These are phyloP conservation scores for Tympanoctomys barrerae DNA, from an alignment of 2,797 vertebrate genomes.

Conservation along the genomic window DNA sequence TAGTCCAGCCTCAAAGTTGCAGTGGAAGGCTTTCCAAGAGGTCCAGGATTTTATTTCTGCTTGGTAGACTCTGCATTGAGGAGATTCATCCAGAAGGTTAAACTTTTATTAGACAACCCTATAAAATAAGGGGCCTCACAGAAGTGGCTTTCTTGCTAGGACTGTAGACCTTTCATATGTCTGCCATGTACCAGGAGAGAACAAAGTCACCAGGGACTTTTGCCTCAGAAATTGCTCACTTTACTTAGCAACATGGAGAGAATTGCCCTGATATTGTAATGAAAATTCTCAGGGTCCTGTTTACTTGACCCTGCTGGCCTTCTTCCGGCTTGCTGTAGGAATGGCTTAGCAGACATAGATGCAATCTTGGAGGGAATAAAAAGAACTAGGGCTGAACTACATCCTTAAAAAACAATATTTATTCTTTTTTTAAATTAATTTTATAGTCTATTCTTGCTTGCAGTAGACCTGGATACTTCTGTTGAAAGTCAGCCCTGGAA, in stretches of 20 bases:
- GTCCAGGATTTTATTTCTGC: not conserved
- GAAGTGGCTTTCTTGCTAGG: not conserved
- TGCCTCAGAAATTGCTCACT: not conserved
- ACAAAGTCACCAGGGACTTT: slow-evolving; percentile 14
- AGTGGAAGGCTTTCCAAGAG: not conserved
- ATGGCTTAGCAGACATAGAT: not conserved
- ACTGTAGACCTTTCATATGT: not conserved
- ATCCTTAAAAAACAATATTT: not conserved
- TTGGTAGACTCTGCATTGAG: not conserved
- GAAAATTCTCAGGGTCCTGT: not conserved
- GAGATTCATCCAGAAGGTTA: not conserved
- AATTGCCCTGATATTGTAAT: not conserved
- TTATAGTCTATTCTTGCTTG: not conserved
- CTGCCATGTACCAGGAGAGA: not conserved
- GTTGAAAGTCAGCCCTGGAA: not conserved
- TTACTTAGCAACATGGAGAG: not conserved
- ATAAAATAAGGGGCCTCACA: not conserved
- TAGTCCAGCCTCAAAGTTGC: not conserved
- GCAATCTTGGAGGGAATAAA: not conserved
- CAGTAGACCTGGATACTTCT: no score
- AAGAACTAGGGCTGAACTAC: not conserved
- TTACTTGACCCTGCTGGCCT: not conserved
- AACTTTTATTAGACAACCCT: not conserved
- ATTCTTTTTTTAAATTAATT: not conserved
- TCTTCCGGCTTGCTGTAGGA: not conserved